Evolutionary conservation across 2,797 vertebrate genomes (phyloP).

Genomic region (Hybognathus amarus): DNA sequence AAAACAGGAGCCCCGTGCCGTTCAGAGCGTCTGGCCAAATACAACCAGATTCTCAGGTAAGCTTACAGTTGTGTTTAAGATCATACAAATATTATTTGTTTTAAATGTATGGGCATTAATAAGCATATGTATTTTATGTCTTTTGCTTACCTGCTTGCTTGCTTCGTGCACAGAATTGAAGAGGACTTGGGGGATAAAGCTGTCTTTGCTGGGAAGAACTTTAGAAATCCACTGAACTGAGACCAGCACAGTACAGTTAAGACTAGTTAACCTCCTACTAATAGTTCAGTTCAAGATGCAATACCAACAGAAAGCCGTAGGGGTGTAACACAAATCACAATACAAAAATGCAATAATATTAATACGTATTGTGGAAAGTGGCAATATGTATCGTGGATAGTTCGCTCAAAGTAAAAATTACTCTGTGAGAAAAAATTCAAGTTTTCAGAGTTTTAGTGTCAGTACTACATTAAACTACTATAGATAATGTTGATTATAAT

Average conservation of each 20-base stretch:
- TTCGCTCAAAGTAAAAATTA: no score
- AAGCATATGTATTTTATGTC: neutral
- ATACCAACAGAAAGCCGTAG: conserved; percentile 2
- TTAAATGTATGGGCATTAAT: neutral
- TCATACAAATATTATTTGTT: neutral
- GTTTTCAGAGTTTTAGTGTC: no score
- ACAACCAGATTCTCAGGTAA: conserved; percentile 95
- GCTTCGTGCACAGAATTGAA: conserved; percentile 85
- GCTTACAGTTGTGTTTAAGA: neutral
- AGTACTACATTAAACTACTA: no score
- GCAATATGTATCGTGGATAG: no score
- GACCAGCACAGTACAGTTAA: conserved; percentile 50
- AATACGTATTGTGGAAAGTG: no score
- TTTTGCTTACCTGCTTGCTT: neutral
- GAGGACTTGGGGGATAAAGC: conserved; percentile 92
- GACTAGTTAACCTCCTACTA: conserved; percentile 8
- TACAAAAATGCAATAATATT: no score
- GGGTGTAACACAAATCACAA: no score
- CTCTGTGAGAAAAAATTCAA: no score
- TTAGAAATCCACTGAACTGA: conserved; percentile 88
- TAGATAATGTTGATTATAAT: no score
- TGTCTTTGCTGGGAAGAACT: conserved; percentile 89
- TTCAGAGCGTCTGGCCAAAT: conserved; percentile 96
- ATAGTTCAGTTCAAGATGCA: conserved; percentile 11
- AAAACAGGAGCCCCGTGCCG: conserved; percentile 96